Conservation (phyloP, 2,113 vertebrate species). For the Pygathrix nemaeus region DNA sequence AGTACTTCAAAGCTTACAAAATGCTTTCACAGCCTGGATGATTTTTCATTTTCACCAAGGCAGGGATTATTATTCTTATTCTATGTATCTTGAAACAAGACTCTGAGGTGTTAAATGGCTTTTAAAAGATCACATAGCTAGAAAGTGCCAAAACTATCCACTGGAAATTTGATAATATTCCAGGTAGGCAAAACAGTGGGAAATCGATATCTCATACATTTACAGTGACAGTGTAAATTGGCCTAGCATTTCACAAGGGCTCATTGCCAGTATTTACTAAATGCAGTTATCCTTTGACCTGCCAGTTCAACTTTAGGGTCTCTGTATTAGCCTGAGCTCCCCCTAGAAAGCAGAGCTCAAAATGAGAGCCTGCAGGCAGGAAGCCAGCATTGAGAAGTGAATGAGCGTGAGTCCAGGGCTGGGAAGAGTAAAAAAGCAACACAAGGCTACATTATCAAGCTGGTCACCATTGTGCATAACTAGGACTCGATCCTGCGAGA, state of each 20-base stretch:
- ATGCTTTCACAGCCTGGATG: not conserved
- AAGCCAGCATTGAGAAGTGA: not conserved
- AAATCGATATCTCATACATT: not conserved
- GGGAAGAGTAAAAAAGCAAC: not conserved
- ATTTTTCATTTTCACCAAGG: not conserved
- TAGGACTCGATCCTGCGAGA: not conserved
- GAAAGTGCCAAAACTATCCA: conserved; percentile 7
- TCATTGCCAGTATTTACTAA: not conserved
- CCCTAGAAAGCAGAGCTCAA: not conserved
- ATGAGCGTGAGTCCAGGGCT: not conserved
- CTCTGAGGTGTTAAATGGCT: not conserved
- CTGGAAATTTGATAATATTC: not conserved
- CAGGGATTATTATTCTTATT: not conserved
- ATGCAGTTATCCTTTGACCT: not conserved
- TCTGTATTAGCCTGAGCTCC: not conserved
- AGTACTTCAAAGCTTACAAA: not conserved
- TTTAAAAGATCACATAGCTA: not conserved
- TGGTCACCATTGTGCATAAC: not conserved
- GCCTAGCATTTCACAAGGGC: not conserved
- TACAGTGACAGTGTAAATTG: not conserved
- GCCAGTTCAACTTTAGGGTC: not conserved
- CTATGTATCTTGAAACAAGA: not conserved
- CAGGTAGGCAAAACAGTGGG: not conserved
- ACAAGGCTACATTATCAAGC: not conserved
- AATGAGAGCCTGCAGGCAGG: not conserved